These are phyloP conservation scores for Solen grandis DNA, from an alignment of 1,140 invertebrate genomes.

Conservation along the genomic window DNA sequence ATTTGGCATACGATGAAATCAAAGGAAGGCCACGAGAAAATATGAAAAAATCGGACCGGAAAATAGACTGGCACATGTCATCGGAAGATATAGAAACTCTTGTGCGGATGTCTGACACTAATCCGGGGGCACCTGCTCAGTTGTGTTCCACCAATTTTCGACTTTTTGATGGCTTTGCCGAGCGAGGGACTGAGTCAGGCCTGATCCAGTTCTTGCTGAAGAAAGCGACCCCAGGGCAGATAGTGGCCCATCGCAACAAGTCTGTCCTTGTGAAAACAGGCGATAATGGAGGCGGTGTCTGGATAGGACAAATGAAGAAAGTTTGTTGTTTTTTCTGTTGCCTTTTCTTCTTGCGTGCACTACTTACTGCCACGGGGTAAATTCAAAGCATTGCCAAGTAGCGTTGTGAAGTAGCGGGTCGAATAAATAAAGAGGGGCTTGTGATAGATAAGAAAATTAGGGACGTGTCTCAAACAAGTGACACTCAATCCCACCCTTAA, in stretches of 20 bases:
- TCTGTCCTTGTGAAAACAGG: conserved; percentile 21
- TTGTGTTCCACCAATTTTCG: neutral
- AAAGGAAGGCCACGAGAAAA: neutral
- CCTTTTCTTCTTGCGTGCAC: too few species aligned
- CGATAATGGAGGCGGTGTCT: conserved; percentile 14
- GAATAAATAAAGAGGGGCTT: too few species aligned
- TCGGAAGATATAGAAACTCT: conserved; percentile 10
- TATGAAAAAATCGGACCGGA: conserved; percentile 27
- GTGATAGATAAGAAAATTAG: too few species aligned
- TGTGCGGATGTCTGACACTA: conserved; percentile 42
- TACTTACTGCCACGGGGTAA: too few species aligned
- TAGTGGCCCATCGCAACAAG: neutral
- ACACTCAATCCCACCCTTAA: too few species aligned
- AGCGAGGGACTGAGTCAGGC: neutral
- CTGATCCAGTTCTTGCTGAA: neutral
- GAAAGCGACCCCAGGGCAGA: neutral
- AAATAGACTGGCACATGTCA: conserved; percentile 15
- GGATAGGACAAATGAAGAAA: conserved; percentile 46
- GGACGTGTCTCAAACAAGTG: too few species aligned
- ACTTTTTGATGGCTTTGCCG: conserved; percentile 29
- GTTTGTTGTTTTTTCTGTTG: too few species aligned
- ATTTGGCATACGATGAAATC: neutral
- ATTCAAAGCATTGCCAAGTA: too few species aligned
- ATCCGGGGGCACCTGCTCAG: conserved; percentile 19
- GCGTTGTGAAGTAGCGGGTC: too few species aligned